Evolutionary conservation across 1,140 invertebrate species (phyloP), one percentile per base, ranked within the genome.

Genomic region (Ceratosolen solmsi): DNA sequence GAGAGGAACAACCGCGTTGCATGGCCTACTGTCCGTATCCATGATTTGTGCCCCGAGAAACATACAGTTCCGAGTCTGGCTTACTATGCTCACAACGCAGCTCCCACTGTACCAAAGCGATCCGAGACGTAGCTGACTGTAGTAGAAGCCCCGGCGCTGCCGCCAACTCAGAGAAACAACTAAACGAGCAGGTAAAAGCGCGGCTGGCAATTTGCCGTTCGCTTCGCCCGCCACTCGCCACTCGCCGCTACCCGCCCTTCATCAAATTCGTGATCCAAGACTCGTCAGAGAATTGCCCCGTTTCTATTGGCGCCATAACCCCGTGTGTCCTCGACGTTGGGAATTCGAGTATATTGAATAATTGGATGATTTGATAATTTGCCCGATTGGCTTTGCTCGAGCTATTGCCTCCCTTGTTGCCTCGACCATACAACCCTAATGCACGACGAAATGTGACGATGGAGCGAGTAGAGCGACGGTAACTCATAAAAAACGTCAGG

Each of bases 1-100:
- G 7, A n/a, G 41, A 30, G 49, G 41, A 13, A 27, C 27, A 71
- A 36, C 1, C 2, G 30, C 41, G 56, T 78, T 58, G 54, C 54
- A 71, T 72, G 74, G 80, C 80, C 80, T 77, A 77, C 74, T 82
- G 80, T 82, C 80, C 60, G 33, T 76, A 80, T 63, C 30, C 41
- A 72, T 2, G 33, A 68, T 38, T 54, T 54, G 15, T 33, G 2
- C 25, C 33, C 51, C 17, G 38, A 72, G 68, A 72, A 46, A 72
- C 30, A 22, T 60, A 33, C 9, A 71, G 63, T 78, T 33, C 20
- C 54, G 51, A 60, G 56, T 27, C 71, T 17, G 77, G 17, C 46
- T 68, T 38, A n/a, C 27, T 38, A 0, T 22, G 63, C 33, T 58
- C 41, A 75, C 27, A 75, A 46, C 54, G 22, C 56, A 38, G 56